These are phyloP conservation scores for Labia minor DNA, from an alignment of 2,888 invertebrate genomes.

Conservation along the genomic window DNA sequence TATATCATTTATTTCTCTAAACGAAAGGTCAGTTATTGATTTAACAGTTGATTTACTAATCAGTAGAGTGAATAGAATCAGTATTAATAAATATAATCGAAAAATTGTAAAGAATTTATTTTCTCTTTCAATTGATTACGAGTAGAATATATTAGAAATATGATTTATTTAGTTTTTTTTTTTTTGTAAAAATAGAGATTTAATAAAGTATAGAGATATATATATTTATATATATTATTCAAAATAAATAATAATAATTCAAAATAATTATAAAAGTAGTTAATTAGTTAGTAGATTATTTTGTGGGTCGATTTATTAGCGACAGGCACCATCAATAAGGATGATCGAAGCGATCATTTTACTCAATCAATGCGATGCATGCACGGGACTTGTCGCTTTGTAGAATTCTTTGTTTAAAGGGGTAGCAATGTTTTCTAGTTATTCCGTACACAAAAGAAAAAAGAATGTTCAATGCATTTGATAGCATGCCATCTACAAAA, in stretches of 20 bases:
- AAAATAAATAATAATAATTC: not conserved
- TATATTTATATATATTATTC: constrained; percentile 2
- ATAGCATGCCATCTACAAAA: not conserved
- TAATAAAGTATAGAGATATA: too few species aligned
- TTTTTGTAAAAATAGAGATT: too few species aligned
- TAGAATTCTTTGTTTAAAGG: not conserved
- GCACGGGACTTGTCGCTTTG: not conserved
- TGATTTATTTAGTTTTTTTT: not conserved
- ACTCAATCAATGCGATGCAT: not conserved
- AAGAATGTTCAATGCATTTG: constrained; percentile 13
- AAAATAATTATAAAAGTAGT: not conserved
- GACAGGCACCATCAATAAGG: too few species aligned
- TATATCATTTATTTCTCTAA: constrained; percentile 16
- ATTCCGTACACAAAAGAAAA: not conserved
- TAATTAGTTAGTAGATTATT: not conserved
- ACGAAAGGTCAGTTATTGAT: not conserved
- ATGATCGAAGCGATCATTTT: too few species aligned
- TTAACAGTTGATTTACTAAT: not conserved
- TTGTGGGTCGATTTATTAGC: not conserved
- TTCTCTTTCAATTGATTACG: not conserved
- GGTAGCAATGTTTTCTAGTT: not conserved
- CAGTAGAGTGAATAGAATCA: not conserved
- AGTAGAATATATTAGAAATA: constrained; percentile 3
- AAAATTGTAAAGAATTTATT: not conserved
- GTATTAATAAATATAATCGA: not conserved